phyloP scores from a whole-genome alignment of 2,113 vertebrate genomes.

The Numida meleagris region DNA sequence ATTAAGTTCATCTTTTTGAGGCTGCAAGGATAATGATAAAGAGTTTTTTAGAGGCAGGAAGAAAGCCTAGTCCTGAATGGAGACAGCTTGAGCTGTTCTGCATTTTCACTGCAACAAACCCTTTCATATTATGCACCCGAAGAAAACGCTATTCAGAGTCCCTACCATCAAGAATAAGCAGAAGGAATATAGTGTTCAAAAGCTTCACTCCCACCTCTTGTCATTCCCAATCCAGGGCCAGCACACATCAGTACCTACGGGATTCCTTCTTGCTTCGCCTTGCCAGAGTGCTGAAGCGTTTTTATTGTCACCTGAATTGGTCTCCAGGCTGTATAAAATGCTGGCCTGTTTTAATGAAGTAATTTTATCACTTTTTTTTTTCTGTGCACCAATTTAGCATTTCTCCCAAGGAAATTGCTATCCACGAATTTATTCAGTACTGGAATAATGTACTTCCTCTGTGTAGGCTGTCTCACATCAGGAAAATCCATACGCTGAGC shows the following conservation, averaged over 20 bases:
- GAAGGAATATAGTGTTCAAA: not conserved
- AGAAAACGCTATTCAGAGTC: not conserved
- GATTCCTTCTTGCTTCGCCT: not conserved
- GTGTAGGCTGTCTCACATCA: not conserved
- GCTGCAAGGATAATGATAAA: not conserved
- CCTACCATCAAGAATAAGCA: not conserved
- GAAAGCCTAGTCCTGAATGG: accelerated
- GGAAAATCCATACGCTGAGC: not conserved
- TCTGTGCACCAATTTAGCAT: not conserved
- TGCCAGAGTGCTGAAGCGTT: accelerated
- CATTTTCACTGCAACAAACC: not conserved
- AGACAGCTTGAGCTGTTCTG: not conserved
- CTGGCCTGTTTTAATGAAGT: not conserved
- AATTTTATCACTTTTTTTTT: not conserved
- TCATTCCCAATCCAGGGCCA: not conserved
- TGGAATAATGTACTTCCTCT: not conserved
- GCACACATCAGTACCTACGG: not conserved
- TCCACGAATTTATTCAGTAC: not conserved
- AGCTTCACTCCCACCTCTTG: not conserved
- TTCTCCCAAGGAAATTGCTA: not conserved
- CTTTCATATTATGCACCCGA: accelerated
- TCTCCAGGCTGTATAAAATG: not conserved
- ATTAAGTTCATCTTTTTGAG: not conserved
- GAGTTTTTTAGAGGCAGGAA: not conserved
- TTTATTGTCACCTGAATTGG: not conserved